Evolutionary conservation across 2,797 vertebrate species (phyloP), one percentile per base, ranked within the genome.

Genomic region (Helarctos malayanus): DNA sequence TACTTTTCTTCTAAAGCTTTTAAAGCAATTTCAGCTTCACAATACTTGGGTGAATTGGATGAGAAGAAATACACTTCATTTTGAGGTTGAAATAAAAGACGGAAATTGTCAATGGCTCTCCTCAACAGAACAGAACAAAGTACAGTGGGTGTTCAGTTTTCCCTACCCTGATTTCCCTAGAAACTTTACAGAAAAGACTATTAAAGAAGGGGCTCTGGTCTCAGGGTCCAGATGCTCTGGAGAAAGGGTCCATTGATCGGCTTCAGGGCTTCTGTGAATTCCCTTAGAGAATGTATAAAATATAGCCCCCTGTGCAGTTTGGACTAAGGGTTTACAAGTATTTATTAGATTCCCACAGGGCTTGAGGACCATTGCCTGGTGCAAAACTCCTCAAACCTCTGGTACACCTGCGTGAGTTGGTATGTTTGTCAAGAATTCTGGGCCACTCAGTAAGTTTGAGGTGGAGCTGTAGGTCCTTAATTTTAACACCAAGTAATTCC

Each of bases 11-110:
- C 63, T 94, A 96, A 97, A 84, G 49, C 79, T 97, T 89, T 94
- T 93, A 90, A 97, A 98, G 94, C 91, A 97, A 94, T 97, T 96
- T 97, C 86, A 93, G 68, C 71, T 80, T 89, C 76, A 95, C 49
- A 97, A 88, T 94, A 88, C 85, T 93, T 97, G 89, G 84, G 65
- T 92, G 96, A 93, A 94, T 78, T 95, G 96, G 76, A 85, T 97
- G 89, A 93, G 86, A 89, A 94, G 89, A 98, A 97, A 94, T 71
- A 94, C 29, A 94, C 49, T 96, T 96, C 41, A 78, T 96, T 96
- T 82, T 93, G 86, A 93, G 83, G 49, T 73, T 94, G 71, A 97
- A 93, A 92, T 93, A 91, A 95, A 97, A 97, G 94, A 89, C 9
- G 21, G 71, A 94, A 89, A 95, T 92, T 97, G 69, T 85, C 93